Evolutionary conservation across 2,113 vertebrate genomes (phyloP).

Genomic region (Leptosomus discolor): DNA sequence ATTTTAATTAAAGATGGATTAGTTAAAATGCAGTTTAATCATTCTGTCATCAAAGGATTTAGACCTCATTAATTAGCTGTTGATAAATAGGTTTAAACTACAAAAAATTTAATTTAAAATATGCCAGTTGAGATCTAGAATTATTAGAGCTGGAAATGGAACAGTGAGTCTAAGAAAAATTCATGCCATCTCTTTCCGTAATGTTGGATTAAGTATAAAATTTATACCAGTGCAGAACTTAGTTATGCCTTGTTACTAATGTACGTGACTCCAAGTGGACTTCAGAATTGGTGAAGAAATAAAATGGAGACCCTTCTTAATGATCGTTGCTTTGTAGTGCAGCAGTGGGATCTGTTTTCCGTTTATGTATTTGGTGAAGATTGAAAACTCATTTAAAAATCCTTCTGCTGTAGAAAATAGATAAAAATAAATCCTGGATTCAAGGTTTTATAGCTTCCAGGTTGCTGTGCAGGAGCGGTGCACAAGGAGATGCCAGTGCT

Average conservation of each 20-base stretch:
- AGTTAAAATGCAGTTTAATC: slow-evolving; percentile 77
- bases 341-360: not conserved
- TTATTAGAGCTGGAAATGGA: slow-evolving; percentile 20
- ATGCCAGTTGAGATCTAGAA: slow-evolving; percentile 25
- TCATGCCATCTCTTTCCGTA: not conserved
- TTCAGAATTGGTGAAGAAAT: not conserved
- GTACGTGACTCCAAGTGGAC: not conserved
- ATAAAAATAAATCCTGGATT: not conserved
- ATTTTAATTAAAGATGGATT: slow-evolving; percentile 85
- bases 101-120: slow-evolving; percentile 64
- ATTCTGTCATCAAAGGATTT: slow-evolving; percentile 74
- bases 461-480: not conserved
- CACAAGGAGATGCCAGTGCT: not conserved
- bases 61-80: slow-evolving; percentile 77
- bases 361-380: not conserved
- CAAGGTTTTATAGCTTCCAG: not conserved
- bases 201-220: not conserved
- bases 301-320: not conserved
- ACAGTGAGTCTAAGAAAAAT: not conserved
- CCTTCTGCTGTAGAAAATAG: not conserved
- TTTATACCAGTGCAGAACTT: not conserved
- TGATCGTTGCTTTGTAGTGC: not conserved
- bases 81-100: slow-evolving; percentile 74
- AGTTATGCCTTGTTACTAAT: not conserved
- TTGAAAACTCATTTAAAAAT: not conserved